Base-by-base conservation (phyloP, 2,888 invertebrate genomes). In the Laspeyria flexula region DNA sequence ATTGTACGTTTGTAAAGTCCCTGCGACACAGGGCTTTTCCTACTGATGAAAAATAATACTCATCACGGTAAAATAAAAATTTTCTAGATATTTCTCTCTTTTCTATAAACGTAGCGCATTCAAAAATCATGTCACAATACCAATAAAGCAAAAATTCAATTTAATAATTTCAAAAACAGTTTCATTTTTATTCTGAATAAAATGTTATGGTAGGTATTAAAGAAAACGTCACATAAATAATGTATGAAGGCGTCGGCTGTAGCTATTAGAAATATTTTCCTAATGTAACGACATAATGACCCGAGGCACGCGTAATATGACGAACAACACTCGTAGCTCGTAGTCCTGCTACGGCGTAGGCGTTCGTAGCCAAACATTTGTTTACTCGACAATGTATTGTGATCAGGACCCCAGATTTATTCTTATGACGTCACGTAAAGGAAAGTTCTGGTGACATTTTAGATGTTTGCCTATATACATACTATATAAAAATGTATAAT, bases 281-380 rank as follows among this genome's bases (percentile, higher is more conserved):
- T 29, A 9, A 11, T 16, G 23, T 10, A 25, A 31, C 37, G 34
- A 21, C 37, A 42, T 25, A 10, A 25, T 27, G 12, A 39, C 31
- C 38, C 25, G 18, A 39, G 12, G 23, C 37, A 3, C 30, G 13
- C 9, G 25, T 21, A 11, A 43, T 46, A 21, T 38, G 34, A 42
- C 42, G 29, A 13, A n/a, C n/a, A 46, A 34, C n/a, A 13, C 31
- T 12, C 31, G 31, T 31, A 31, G 16, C 25, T 16, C 41, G 49
- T 55, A 55, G 42, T 62, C 66, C 66, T 74, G 68, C 77, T 77
- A 77, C 77, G 75, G 13, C 77, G 77, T 77, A 77, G 75, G 43
- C 40, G 10, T 12, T 54, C 60, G 74, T 73, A 74, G 71, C 53
- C 16, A 49, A 53, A 52, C n/a, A 25, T 33, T 37, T 41, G n/a